Conservation (phyloP, 2,888 invertebrate genomes). For the Mesopsocus fuscifrons region DNA sequence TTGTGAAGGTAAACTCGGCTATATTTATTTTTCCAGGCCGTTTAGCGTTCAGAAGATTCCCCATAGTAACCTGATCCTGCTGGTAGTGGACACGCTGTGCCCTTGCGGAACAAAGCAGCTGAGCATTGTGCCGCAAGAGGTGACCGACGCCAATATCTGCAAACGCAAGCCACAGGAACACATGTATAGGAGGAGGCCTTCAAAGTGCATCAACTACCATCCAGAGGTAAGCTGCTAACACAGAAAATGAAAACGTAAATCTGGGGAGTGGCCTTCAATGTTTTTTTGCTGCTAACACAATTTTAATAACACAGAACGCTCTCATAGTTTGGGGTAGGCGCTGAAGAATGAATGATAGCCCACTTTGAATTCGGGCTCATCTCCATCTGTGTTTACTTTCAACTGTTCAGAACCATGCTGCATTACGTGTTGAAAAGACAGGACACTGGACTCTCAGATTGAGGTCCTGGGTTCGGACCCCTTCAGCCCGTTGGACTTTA, state of each 20-base stretch:
- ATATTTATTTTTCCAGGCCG: constrained; percentile 34
- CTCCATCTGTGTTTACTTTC: too few relatives aligned
- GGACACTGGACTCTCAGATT: too few relatives aligned
- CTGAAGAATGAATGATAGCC: background rate
- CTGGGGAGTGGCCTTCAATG: background rate
- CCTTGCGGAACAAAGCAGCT: constrained; percentile 75
- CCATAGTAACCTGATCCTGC: constrained; percentile 70
- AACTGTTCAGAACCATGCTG: background rate
- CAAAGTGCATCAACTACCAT: constrained; percentile 75
- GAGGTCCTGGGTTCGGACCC: too few relatives aligned
- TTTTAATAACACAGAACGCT: too few relatives aligned
- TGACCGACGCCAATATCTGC: constrained; percentile 27
- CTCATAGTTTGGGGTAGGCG: background rate
- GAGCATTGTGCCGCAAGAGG: constrained; percentile 48
- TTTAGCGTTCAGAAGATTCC: constrained; percentile 85
- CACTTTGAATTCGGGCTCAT: too few relatives aligned
- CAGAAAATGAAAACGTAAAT: background rate
- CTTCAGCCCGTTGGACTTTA: too few relatives aligned
- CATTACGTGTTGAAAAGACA: too few relatives aligned
- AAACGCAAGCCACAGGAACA: constrained; percentile 41
- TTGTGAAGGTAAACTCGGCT: too few relatives aligned
- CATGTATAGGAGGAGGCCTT: constrained; percentile 51
- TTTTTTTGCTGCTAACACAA: too few relatives aligned
- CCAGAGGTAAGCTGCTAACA: constrained; percentile 35
- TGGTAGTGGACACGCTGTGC: constrained; percentile 75